Base-by-base conservation (phyloP, 1,140 invertebrate species). In the Chelonus insularis region DNA sequence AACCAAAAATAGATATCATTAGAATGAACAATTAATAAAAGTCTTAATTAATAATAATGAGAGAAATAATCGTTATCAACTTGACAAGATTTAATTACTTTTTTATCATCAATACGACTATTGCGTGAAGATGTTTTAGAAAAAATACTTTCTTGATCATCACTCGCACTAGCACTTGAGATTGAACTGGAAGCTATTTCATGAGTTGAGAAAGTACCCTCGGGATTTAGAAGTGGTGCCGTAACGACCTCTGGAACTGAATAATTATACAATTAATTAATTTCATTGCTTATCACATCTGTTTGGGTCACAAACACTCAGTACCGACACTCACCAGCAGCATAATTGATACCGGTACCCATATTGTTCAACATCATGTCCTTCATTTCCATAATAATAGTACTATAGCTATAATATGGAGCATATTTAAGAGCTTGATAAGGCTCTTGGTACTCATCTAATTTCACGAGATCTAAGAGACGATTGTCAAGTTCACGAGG, bases 401-500 rank as follows among this genome's bases (percentile, higher is more conserved):
- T 88, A 71, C 89, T 90, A 76, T 91, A 91, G 70, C 87, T 89
- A 71, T 91, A 91, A 72, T 91, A 91, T 1, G 89, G 89, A 1
- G 89, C 87, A 70, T 88, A 90, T 68, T 88, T 88, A 52, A 90
- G 79, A 0, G 88, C 88, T 72, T 91, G 89, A 76, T 90, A 91
- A 5, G 90, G 90, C 76, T 91, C 90, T 71, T 91, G 89, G 77
- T 91, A 91, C 70, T 90, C 89, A 70, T 91, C 88, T 36, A 86
- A 84, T 76, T 90, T 90, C 48, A 86, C 82, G 60, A 82, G 80
- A 65, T 82, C 79, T 45, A 82, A 69, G 25, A 79, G 71, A 66
- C 76, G 77, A 66, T 82, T 81, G 29, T 77, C 80, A 36, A 81
- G 70, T 52, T 74, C 84, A 63, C 69, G 81, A 14, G 72, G 77